Base-by-base conservation (phyloP, 2,113 vertebrate species). In the Lamprologus callipterus region DNA sequence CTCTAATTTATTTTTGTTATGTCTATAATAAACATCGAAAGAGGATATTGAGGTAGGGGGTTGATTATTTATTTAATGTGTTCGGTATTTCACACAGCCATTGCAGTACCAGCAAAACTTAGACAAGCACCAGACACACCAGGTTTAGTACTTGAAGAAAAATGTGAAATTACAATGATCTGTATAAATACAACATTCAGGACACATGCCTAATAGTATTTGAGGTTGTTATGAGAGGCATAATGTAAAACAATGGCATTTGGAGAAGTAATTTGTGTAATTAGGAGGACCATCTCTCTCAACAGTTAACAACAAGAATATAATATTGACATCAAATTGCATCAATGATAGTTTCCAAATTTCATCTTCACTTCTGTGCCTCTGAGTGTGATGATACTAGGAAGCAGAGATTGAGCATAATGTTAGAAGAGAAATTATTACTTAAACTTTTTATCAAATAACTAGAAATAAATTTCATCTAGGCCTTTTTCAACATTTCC, bases 1-100 rank as follows among this genome's bases (percentile, higher is more conserved):
- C 47, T 78, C 55, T 87, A 92, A 85, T 82, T 89, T 82, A 47
- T 81, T 88, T 88, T 83, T 91, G 37, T 90, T 92, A 2, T 11
- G 2, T 51, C 73, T 13, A n/a, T 19, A 78, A 51, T 51, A 78
- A 51, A 51, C 17, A 78, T 78, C 7, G 5, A 49, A 31, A 78
- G 10, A 51, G 10, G 5, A 33, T 51, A 47, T 49, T 28, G 26
- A 49, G 23, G 70, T 49, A 19, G 42, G 70, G 7, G 42, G 42
- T 11, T 75, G 70, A 75, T 78, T 8, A 78, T 78, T 51, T 78
- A 78, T 78, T n/a, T n/a, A 31, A 78, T 31, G 47, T n/a, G 11
- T 33, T 78, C 17, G 5, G 47, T 51, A 33, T 51, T 51, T 51
- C 16, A 49, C 17, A 8, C 5, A 28, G 45, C 16, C 26, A 49